These are phyloP conservation scores for Brachylomia viminalis DNA, from an alignment of 2,888 invertebrate genomes.

Conservation along the genomic window DNA sequence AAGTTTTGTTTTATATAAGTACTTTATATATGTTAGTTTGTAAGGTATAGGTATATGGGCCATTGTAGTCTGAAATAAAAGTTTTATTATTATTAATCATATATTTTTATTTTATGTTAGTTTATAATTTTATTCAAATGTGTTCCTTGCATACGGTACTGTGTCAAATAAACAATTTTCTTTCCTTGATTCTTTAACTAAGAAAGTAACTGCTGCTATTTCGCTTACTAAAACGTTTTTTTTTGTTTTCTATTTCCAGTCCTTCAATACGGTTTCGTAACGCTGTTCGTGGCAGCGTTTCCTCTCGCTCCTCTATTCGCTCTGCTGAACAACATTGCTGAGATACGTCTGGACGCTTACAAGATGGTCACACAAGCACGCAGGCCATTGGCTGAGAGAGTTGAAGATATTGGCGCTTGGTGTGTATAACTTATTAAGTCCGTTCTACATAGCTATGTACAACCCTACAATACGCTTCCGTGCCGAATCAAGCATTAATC, in stretches of 20 bases:
- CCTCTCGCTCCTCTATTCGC: constrained; percentile 99
- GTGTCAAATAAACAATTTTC: no score
- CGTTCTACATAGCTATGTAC: not conserved
- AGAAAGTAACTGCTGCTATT: not conserved
- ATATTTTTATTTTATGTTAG: no score
- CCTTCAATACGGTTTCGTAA: constrained; percentile 99
- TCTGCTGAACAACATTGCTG: constrained; percentile 98
- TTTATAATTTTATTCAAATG: no score
- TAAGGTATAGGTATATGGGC: no score
- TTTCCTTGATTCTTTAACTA: no score
- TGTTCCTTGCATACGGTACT: no score
- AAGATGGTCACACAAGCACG: constrained; percentile 99
- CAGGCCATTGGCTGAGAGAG: constrained; percentile 96
- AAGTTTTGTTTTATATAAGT: no score
- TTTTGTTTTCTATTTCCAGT: constrained; percentile 90
- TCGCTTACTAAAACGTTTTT: not conserved
- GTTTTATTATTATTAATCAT: no score
- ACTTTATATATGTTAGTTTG: no score
- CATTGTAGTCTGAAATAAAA: no score
- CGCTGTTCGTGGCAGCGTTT: constrained; percentile 99
- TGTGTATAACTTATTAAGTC: constrained; percentile 18
- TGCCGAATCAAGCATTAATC: not conserved
- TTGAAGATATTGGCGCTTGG: constrained; percentile 98
- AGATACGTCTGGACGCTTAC: constrained; percentile 98
- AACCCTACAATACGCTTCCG: not conserved